These are phyloP conservation scores for Cavia porcellus DNA, from an alignment of 2,113 vertebrate genomes.

Conservation along the genomic window DNA sequence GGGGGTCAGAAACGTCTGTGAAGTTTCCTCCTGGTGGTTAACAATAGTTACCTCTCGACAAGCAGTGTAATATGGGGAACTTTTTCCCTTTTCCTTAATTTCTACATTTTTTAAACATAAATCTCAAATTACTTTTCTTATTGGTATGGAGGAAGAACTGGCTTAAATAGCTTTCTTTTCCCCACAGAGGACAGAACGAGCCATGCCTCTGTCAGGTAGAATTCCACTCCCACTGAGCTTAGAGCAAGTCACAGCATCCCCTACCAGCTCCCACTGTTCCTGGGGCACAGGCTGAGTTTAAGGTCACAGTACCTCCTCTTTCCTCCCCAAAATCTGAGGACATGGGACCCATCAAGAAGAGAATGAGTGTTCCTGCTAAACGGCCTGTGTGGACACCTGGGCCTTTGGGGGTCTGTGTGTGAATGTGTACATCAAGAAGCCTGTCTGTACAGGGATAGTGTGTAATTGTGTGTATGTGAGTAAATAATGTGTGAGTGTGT, in stretches of 20 bases:
- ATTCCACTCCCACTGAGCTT: not conserved
- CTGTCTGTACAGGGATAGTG: too few species aligned
- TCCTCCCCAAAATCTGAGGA: not conserved
- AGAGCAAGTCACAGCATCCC: not conserved
- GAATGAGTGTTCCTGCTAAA: not conserved
- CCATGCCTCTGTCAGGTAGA: too few species aligned
- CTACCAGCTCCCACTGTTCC: not conserved
- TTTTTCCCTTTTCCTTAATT: not conserved
- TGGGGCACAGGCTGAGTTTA: not conserved
- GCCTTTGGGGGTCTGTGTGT: not conserved
- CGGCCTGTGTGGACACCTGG: not conserved
- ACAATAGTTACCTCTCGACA: not conserved
- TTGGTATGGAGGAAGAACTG: not conserved
- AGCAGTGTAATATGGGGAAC: not conserved
- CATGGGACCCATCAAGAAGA: rapidly evolving
- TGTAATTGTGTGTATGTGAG: not conserved
- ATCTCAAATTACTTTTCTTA: not conserved
- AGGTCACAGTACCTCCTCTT: too few species aligned
- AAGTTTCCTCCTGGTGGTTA: rapidly evolving
- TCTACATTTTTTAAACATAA: not conserved
- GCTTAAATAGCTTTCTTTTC: not conserved
- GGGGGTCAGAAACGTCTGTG: too few species aligned
- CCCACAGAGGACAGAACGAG: not conserved
- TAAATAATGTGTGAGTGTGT: not conserved
- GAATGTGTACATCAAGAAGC: not conserved